Percentiles rank a stretch among this genome's conserved stretches.
Conservation (phyloP, 2,797 vertebrate species). For the Argyrosomus regius region DNA sequence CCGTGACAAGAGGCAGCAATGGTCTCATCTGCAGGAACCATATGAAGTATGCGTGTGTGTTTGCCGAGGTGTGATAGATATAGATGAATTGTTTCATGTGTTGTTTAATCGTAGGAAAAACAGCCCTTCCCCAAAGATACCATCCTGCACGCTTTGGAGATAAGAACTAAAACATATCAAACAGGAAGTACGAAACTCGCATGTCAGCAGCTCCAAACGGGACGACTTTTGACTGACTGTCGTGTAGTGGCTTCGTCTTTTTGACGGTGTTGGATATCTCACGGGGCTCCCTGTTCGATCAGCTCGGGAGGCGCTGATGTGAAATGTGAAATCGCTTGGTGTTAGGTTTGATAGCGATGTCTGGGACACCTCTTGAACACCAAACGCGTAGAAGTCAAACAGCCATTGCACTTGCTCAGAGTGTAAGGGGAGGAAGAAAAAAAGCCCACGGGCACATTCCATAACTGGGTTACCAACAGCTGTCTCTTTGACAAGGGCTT, state of each 20-base stretch:
- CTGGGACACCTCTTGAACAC: slow-evolving; percentile 64
- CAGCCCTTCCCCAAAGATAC: slow-evolving; percentile 64
- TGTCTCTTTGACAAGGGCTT: slow-evolving; percentile 55
- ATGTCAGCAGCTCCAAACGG: slow-evolving; percentile 65
- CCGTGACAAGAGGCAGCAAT: slow-evolving; percentile 31
- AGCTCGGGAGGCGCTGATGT: slow-evolving; percentile 53
- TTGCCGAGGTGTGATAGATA: slow-evolving; percentile 19
- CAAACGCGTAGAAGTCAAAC: slow-evolving; percentile 60
- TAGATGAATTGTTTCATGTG: slow-evolving; percentile 57
- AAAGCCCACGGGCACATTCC: slow-evolving; percentile 63
- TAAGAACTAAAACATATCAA: slow-evolving; percentile 69
- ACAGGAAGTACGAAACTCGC: slow-evolving; percentile 60
- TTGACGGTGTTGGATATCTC: slow-evolving; percentile 53
- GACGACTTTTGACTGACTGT: slow-evolving; percentile 60
- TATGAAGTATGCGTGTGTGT: slow-evolving; percentile 28
- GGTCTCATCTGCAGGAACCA: slow-evolving; percentile 29
- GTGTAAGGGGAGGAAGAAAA: slow-evolving; percentile 8
- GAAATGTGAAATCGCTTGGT: slow-evolving; percentile 60
- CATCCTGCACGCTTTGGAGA: slow-evolving; percentile 45
- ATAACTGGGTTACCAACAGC: slow-evolving; percentile 70
- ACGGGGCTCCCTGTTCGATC: slow-evolving; percentile 51
- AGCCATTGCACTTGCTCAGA: slow-evolving; percentile 62
- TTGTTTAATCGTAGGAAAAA: slow-evolving; percentile 67
- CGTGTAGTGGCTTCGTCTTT: slow-evolving; percentile 34
- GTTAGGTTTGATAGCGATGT: slow-evolving; percentile 67